Evolutionary conservation across 2,113 vertebrate genomes (phyloP), one percentile per base, ranked within the genome.

Genomic region (Cephalopterus ornatus): DNA sequence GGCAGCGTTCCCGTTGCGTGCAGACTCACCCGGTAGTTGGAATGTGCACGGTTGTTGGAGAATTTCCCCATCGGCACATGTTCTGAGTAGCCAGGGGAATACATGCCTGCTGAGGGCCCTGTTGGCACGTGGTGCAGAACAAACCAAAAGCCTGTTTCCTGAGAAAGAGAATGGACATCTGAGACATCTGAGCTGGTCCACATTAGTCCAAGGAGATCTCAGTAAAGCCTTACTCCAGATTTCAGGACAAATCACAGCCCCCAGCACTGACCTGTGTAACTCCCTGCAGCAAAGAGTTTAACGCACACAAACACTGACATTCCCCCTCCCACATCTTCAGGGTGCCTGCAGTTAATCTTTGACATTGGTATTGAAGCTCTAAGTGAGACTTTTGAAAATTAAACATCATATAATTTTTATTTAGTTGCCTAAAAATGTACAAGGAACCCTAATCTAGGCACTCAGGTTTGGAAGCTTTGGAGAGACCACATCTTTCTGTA

Each of bases 71-170:
- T 98, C 0, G 99, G 99, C 67, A 98, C 97, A 97, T 99, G 99
- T 88, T 99, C 99, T 0, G 99, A 99, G 79, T 98, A 98, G 82
- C 99, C 99, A 0, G 99, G 99, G 26, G 99, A 97, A 59, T 99
- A 99, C 96, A 98, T 98, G 11, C 99, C 99, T 7, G 97, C 98
- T 0, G 99, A 99, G 39, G 99, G 99, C 32, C 99, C 99, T 0
- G 99, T 99, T 0, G 99, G 99, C 47, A 99, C 98, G 2, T 99
- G 99, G 97, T 99, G 99, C 95, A 99, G 99, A 83, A 99, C 98
- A 87, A 99, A 99, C 99, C 99, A 99, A 97, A 99, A 99, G 19
- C 99, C 99, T 1, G 99, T 99, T 97, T 99, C 99, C 99, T 99
- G 98, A 44, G 52, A 62, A 71, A 86, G 49, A 93, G 18, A 85